Conservation (phyloP, 37 sponge, comb jelly and placozoan species). For the Amphimedon queenslandica region DNA sequence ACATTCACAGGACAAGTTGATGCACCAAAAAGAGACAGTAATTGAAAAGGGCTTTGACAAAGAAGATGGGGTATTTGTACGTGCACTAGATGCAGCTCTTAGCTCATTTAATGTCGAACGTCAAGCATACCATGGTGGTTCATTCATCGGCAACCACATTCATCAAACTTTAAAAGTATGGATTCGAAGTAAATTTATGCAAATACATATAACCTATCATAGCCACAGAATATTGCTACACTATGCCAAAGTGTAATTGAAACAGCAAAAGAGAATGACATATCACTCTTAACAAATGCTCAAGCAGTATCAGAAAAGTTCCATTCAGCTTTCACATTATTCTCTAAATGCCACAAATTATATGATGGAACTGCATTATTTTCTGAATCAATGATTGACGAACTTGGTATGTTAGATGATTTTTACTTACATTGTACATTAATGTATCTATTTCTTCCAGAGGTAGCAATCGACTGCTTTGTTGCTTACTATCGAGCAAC, state of each 20-base stretch:
- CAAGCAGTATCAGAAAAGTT: not conserved
- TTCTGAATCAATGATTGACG: too few species aligned
- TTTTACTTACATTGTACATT: not conserved
- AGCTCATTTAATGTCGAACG: slow-evolving; percentile 2
- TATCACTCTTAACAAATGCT: not conserved
- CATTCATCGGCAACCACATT: slow-evolving; percentile 43
- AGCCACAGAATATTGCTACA: not conserved
- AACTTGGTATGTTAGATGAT: not conserved
- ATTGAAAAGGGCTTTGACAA: not conserved
- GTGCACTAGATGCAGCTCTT: slow-evolving; percentile 12
- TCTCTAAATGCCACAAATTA: not conserved
- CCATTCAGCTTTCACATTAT: not conserved
- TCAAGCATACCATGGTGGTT: slow-evolving; percentile 34
- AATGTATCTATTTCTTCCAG: not conserved
- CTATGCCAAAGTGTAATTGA: slow-evolving; percentile 3
- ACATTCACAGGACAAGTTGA: not conserved
- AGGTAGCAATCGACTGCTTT: not conserved
- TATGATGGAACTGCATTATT: not conserved
- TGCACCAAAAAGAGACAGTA: not conserved
- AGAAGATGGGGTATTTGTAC: slow-evolving; percentile 21
- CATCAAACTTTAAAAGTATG: slow-evolving; percentile 12
- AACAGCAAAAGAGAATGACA: not conserved
- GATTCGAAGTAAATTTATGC: too few species aligned
- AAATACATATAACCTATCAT: too few species aligned
- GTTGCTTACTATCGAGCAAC: not conserved